Conservation (phyloP, 2,797 vertebrate species). For the Acanthornis magna region DNA sequence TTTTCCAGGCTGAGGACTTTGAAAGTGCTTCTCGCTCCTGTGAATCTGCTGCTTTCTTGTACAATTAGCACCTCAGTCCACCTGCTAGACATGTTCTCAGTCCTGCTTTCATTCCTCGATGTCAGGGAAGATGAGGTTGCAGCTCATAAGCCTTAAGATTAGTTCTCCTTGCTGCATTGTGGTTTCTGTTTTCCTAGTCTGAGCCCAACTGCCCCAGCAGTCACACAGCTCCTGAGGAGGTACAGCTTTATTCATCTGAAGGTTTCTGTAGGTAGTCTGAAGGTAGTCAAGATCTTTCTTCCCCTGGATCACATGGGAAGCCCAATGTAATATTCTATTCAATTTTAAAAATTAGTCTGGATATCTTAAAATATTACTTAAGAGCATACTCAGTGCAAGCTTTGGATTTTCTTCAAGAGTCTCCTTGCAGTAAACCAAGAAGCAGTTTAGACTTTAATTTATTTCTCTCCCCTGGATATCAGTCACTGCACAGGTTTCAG, state of each 20-base stretch:
- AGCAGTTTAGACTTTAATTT: conserved; percentile 2
- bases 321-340: neutral
- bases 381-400: neutral
- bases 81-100: neutral
- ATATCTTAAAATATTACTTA: neutral
- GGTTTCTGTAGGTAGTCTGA: neutral
- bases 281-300: neutral
- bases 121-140: neutral
- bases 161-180: neutral
- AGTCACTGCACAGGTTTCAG: neutral
- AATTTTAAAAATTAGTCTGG: neutral
- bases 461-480: neutral
- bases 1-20: neutral
- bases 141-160: neutral
- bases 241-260: neutral
- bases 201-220: neutral
- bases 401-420: neutral
- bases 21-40: neutral
- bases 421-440: neutral
- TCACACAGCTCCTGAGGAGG: neutral
- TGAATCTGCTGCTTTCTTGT: neutral
- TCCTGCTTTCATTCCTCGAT: neutral
- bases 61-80: neutral
- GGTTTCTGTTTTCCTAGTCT: neutral
- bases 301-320: neutral